Conservation (phyloP, 37 sponge, comb jelly and placozoan genomes). For the Eunapius fragilis region DNA sequence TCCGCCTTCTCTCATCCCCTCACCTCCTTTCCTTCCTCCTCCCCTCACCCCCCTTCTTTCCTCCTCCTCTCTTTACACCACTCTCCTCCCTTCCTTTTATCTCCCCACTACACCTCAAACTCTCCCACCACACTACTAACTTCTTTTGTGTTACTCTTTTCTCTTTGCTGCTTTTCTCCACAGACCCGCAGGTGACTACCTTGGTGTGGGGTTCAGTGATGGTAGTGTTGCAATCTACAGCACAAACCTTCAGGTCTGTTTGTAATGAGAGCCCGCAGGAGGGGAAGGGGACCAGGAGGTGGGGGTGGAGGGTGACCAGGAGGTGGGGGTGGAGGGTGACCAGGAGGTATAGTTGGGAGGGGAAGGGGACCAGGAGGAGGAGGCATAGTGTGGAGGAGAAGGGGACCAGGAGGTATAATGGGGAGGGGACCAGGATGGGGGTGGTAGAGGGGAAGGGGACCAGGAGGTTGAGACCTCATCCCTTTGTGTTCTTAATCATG, state of each 20-base stretch:
- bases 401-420: neutral
- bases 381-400: neutral
- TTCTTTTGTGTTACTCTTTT: too few relatives aligned
- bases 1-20: neutral
- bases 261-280: neutral
- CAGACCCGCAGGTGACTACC: constrained; percentile 16
- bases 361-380: neutral
- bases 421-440: neutral
- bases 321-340: neutral
- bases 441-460: too few relatives aligned
- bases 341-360: neutral
- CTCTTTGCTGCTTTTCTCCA: too few relatives aligned
- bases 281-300: neutral
- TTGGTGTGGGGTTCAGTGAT: constrained; percentile 30
- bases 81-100: neutral
- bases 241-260: constrained; percentile 2
- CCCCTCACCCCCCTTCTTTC: neutral
- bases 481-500: too few relatives aligned
- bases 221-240: constrained; percentile 27
- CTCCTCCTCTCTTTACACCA: too few relatives aligned
- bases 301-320: neutral
- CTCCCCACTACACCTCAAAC: neutral
- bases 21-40: neutral
- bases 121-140: too few relatives aligned
- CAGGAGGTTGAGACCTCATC: too few relatives aligned